phyloP scores from a whole-genome alignment of 2,888 invertebrate genomes.

The Hoplodrina blanda region DNA sequence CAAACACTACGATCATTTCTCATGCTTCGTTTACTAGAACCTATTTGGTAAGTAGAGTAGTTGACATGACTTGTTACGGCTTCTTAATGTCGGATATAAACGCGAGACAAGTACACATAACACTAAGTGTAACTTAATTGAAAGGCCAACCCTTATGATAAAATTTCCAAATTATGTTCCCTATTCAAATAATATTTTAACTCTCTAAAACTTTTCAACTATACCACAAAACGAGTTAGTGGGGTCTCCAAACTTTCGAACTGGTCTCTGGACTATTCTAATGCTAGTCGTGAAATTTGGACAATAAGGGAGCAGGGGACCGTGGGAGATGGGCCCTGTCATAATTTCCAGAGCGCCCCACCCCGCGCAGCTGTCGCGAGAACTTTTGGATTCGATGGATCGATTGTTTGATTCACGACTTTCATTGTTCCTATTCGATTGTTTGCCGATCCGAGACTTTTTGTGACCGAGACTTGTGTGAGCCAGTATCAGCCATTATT shows the following conservation, averaged over 20 bases:
- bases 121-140: not conserved
- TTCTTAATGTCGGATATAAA: slow-evolving; percentile 37
- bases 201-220: slow-evolving; percentile 35
- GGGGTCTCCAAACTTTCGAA: slow-evolving; percentile 53
- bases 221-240: slow-evolving; percentile 37
- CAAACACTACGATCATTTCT: slow-evolving; percentile 24
- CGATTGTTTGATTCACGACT: slow-evolving; percentile 86
- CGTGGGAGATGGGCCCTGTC: slow-evolving; percentile 85
- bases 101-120: slow-evolving; percentile 7
- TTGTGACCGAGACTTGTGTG: slow-evolving; percentile 68
- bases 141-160: slow-evolving; percentile 10
- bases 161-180: slow-evolving; percentile 1
- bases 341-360: slow-evolving; percentile 70
- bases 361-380: slow-evolving; percentile 86
- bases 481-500: slow-evolving; percentile 67
- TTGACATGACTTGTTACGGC: slow-evolving; percentile 28
- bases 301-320: slow-evolving; percentile 73
- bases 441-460: slow-evolving; percentile 72
- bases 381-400: slow-evolving; percentile 80
- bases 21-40: slow-evolving; percentile 41
- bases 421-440: slow-evolving; percentile 82
- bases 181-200: slow-evolving; percentile 35
- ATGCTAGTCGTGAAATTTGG: slow-evolving; percentile 67
- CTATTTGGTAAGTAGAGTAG: slow-evolving; percentile 26
- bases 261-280: slow-evolving; percentile 67